Evolutionary conservation across 2,888 invertebrate genomes (phyloP).

Genomic region (Chironomus riparius): DNA sequence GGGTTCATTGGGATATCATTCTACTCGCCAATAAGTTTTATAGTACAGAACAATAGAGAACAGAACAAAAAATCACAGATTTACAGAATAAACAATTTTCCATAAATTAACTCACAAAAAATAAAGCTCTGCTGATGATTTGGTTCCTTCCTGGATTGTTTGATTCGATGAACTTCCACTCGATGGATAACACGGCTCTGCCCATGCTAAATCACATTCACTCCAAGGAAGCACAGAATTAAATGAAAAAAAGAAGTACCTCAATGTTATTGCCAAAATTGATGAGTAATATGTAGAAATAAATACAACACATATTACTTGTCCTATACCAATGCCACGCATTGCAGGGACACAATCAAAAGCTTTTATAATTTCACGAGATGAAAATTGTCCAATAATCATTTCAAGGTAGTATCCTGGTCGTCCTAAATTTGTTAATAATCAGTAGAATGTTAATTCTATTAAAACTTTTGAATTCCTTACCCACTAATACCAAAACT

Average conservation of each 20-base stretch:
- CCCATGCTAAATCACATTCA: no score
- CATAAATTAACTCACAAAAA: conserved; percentile 39
- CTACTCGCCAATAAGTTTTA: no score
- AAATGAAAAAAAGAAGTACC: conserved; percentile 55
- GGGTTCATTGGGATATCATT: no score
- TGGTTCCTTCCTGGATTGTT: neutral
- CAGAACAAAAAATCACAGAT: no score
- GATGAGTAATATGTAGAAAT: conserved; percentile 59
- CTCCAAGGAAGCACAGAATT: conserved; percentile 47
- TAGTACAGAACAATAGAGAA: no score
- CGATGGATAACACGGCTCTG: no score
- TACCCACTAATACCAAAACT: conserved; percentile 53
- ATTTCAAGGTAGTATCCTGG: conserved; percentile 51
- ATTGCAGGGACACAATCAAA: conserved; percentile 58
- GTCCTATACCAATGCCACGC: conserved; percentile 54
- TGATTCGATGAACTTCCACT: neutral
- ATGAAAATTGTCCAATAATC: conserved; percentile 56
- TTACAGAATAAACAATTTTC: no score
- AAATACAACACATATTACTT: conserved; percentile 46
- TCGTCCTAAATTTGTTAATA: neutral
- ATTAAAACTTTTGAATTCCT: conserved; percentile 32
- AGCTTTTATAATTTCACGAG: conserved; percentile 58
- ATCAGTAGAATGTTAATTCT: no score
- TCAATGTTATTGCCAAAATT: conserved; percentile 55
- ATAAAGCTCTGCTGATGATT: conserved; percentile 42